These are phyloP conservation scores for Lagopus muta DNA, from an alignment of 2,113 vertebrate species.

Conservation along the genomic window DNA sequence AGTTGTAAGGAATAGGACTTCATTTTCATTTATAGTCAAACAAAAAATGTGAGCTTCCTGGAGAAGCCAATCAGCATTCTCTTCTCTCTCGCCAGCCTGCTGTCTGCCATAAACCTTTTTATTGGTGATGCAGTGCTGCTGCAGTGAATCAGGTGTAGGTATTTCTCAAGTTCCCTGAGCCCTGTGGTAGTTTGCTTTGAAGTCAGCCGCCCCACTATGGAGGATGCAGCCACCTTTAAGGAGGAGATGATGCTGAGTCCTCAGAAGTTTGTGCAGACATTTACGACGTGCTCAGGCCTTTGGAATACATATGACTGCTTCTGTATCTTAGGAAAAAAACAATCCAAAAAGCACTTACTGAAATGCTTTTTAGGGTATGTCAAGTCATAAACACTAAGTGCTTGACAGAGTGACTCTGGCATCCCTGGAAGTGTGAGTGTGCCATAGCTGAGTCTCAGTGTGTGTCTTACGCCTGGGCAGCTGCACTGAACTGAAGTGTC, in stretches of 20 bases:
- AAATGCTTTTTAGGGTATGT: neutral
- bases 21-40: neutral
- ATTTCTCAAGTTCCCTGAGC: neutral
- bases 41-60: neutral
- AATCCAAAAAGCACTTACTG: neutral
- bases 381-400: neutral
- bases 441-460: neutral
- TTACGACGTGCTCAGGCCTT: neutral
- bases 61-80: neutral
- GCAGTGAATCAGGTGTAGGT: neutral
- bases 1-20: neutral
- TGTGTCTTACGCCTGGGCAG: accelerated
- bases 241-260: neutral
- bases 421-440: neutral
- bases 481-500: neutral
- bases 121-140: neutral
- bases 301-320: neutral
- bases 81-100: neutral
- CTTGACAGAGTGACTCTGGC: neutral
- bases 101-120: neutral
- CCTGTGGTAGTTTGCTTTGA: neutral
- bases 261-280: neutral
- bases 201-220: neutral
- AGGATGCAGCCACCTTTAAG: neutral
- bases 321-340: neutral